Percentiles rank a stretch among this genome's conserved stretches.
phyloP scores from a whole-genome alignment of 2,113 vertebrate genomes.

The Carlito syrichta region DNA sequence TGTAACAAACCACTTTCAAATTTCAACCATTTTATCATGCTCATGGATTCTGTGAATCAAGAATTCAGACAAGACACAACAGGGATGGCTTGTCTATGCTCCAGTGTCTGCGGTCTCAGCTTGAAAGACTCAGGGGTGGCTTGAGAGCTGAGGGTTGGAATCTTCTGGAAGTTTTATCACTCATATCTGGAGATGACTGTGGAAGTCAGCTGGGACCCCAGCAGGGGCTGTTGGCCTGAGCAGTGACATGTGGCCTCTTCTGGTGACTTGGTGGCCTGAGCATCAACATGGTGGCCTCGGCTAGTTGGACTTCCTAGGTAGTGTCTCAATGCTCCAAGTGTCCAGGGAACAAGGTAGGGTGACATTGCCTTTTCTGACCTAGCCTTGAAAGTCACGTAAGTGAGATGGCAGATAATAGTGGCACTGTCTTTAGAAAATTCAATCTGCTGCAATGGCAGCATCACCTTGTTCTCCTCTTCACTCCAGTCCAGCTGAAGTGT shows the following conservation, averaged over 20 bases:
- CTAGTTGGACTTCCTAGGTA: not conserved
- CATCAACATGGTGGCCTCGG: not conserved
- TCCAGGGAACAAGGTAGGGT: not conserved
- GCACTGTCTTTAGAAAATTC: not conserved
- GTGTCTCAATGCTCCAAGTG: not conserved
- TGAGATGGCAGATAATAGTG: not conserved
- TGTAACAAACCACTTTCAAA: not conserved
- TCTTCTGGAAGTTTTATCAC: not conserved
- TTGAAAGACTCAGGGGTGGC: not conserved
- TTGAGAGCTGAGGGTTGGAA: not conserved
- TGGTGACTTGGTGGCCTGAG: not conserved
- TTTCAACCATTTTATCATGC: not conserved
- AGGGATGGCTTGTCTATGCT: not conserved
- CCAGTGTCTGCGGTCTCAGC: not conserved
- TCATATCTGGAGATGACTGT: not conserved
- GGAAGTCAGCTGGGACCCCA: not conserved
- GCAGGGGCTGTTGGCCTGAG: not conserved
- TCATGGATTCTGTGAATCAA: not conserved
- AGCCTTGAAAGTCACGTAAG: not conserved
- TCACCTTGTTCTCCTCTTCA: not conserved
- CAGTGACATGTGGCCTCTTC: not conserved
- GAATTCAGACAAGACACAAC: not conserved
- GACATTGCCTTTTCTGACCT: not conserved
- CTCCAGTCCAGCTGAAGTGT: not conserved
- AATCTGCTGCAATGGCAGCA: fast-evolving